Base-by-base conservation (phyloP, 2,888 invertebrate genomes). In the Anthophora plumipes region DNA sequence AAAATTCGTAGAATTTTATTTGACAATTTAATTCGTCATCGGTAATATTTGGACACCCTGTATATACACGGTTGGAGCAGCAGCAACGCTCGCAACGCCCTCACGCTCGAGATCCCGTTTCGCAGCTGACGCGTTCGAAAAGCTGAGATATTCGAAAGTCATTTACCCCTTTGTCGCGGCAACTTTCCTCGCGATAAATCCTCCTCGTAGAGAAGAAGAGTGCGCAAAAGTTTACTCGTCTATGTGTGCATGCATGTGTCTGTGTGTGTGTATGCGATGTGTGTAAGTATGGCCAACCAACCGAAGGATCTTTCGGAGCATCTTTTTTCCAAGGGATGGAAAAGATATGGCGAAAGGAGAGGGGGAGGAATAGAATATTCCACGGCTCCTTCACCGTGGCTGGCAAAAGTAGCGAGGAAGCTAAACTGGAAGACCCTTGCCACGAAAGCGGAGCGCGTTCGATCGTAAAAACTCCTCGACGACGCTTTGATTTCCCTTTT, bases 401-500 rank as follows among this genome's bases (percentile, higher is more conserved):
- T 82, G 78, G 57, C 80, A 83, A 80, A 85, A 82, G 80, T 75
- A 68, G 72, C 74, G 67, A 68, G 64, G 70, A 71, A 71, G 74
- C 78, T 68, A 60, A 80, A 83, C 55, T 37, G 41, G 46, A 48
- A 39, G 46, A 69, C 73, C 77, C 52, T 73, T 52, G 39, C 80
- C 63, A 57, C 72, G 71, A 87, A 85, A 83, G 73, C 76, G 64
- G 80, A 78, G 83, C 84, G 81, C 84, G 82, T 84, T 88, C 83
- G 85, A 88, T 89, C 87, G 88, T 84, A 86, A 88, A 89, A 88
- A 86, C 86, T 83, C 71, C 72, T 80, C 83, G 83, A 86, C 70
- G 84, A 82, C 82, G 86, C 90, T 88, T 90, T 89, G 89, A 90
- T 90, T 90, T 82, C 74, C 71, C 83, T 80, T 85, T 80, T 79